Evolutionary conservation across 2,888 invertebrate genomes (phyloP).

Genomic region (Euplagia quadripunctaria): DNA sequence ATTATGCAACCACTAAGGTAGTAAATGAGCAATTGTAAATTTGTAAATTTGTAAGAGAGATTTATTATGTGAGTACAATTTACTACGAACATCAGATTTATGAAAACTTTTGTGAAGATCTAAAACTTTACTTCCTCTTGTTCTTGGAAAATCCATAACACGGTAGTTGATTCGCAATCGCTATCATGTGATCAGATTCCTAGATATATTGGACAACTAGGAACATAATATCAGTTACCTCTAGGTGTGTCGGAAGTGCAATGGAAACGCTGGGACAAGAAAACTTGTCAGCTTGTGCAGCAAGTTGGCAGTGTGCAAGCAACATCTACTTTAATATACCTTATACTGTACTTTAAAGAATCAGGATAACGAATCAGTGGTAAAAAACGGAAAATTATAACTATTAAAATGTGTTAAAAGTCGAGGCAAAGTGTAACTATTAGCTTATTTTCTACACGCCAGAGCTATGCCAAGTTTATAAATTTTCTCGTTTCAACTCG

Average conservation of each 20-base stretch:
- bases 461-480: background rate
- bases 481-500: background rate
- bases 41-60: background rate
- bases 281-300: too few relatives aligned
- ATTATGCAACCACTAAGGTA: background rate
- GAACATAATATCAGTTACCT: background rate
- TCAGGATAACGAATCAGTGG: too few relatives aligned
- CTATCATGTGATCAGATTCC: background rate
- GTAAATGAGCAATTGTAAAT: background rate
- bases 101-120: background rate
- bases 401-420: too few relatives aligned
- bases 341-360: too few relatives aligned
- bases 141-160: background rate
- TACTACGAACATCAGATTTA: background rate
- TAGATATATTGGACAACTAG: background rate
- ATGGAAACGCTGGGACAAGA: background rate
- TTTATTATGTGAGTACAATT: background rate
- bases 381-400: too few relatives aligned
- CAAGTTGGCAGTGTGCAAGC: too few relatives aligned
- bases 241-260: background rate
- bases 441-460: too few relatives aligned
- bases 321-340: too few relatives aligned
- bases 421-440: too few relatives aligned
- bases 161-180: background rate
- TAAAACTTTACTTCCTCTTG: background rate